phyloP scores from a whole-genome alignment of 2,888 invertebrate species.

The Rhaphigaster nebulosa region DNA sequence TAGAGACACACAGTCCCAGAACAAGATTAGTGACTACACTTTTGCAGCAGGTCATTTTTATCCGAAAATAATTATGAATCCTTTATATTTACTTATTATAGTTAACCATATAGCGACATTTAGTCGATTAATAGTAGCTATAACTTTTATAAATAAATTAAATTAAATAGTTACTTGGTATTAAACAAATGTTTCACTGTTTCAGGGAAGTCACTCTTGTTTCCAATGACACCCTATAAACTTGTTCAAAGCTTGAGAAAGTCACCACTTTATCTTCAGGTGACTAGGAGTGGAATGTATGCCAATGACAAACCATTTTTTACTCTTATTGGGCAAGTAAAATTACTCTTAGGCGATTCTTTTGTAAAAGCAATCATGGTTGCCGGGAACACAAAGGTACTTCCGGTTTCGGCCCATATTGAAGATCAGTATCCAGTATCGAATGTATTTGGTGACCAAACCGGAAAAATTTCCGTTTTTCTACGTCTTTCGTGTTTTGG shows the following conservation, averaged over 20 bases:
- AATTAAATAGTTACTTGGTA: not conserved
- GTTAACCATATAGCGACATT: not conserved
- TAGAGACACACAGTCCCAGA: no score
- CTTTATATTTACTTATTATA: not conserved
- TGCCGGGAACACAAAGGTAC: constrained; percentile 57
- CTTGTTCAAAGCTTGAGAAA: constrained; percentile 58
- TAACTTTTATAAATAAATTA: not conserved
- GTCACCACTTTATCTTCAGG: constrained; percentile 58
- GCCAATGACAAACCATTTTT: constrained; percentile 10
- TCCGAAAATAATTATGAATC: not conserved
- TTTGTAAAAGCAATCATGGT: constrained; percentile 61
- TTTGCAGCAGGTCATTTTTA: not conserved
- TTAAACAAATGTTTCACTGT: not conserved
- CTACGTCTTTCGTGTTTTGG: constrained; percentile 63
- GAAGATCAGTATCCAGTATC: constrained; percentile 57
- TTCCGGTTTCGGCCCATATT: constrained; percentile 60
- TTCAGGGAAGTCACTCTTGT: constrained; percentile 63
- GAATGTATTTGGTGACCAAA: constrained; percentile 60
- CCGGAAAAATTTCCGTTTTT: constrained; percentile 56
- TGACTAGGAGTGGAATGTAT: constrained; percentile 51
- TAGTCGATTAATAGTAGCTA: not conserved
- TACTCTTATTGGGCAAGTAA: constrained; percentile 60
- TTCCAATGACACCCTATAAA: constrained; percentile 61
- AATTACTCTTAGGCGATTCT: constrained; percentile 57
- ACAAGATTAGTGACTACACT: not conserved